Evolutionary conservation across 2,888 invertebrate genomes (phyloP).

Genomic region (Cephalotes varians): DNA sequence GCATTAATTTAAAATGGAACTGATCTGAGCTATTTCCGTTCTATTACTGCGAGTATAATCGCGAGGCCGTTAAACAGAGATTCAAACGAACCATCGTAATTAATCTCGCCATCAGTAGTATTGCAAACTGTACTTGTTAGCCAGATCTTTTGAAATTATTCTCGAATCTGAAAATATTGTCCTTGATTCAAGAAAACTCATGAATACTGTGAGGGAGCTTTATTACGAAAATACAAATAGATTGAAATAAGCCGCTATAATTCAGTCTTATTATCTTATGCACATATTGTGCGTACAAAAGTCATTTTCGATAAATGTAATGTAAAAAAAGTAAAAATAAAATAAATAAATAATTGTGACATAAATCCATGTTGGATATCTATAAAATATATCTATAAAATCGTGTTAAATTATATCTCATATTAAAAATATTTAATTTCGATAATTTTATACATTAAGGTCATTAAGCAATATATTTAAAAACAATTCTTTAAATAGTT

Average conservation of each 20-base stretch:
- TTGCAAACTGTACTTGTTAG: slow-evolving; percentile 1
- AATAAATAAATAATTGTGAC: not conserved
- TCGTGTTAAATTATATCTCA: not conserved
- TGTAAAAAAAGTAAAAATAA: not conserved
- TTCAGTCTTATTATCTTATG: not conserved
- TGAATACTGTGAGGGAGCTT: not conserved
- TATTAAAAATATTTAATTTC: not conserved
- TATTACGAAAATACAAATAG: not conserved
- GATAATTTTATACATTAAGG: not conserved
- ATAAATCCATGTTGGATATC: not conserved
- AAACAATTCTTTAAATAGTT: not conserved
- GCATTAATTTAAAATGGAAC: slow-evolving; percentile 55
- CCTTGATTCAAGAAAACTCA: slow-evolving; percentile 10
- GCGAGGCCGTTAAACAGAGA: slow-evolving; percentile 24
- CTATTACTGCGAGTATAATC: slow-evolving; percentile 56
- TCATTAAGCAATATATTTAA: not conserved
- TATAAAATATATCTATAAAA: not conserved
- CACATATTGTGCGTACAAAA: not conserved
- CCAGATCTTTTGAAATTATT: slow-evolving; percentile 12
- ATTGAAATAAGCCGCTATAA: not conserved
- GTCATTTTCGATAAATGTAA: not conserved
- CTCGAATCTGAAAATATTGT: not conserved
- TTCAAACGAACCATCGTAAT: not conserved
- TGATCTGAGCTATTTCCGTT: slow-evolving; percentile 67
- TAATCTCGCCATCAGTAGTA: slow-evolving; percentile 41